These are phyloP conservation scores for Leucania comma DNA, from an alignment of 2,888 invertebrate species.

Conservation along the genomic window DNA sequence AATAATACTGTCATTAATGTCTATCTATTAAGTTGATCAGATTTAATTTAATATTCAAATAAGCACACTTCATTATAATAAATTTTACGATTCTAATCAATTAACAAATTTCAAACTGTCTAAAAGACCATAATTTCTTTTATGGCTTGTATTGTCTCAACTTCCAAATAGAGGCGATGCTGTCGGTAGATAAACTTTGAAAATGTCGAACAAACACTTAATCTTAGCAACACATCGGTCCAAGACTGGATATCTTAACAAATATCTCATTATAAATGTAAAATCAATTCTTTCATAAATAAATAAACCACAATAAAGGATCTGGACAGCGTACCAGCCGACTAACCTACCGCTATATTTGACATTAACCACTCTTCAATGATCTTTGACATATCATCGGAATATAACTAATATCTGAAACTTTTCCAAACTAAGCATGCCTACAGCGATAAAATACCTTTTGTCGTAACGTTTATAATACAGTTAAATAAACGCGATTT, in stretches of 20 bases:
- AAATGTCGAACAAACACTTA: slow-evolving; percentile 32
- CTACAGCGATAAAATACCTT: slow-evolving; percentile 57
- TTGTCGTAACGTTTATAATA: slow-evolving; percentile 70
- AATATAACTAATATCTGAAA: slow-evolving; percentile 53
- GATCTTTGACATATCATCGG: slow-evolving; percentile 33
- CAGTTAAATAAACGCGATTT: slow-evolving; percentile 73
- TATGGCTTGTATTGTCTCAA: slow-evolving; percentile 53
- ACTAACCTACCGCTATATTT: slow-evolving; percentile 19
- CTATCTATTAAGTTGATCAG: slow-evolving; percentile 17
- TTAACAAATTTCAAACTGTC: slow-evolving; percentile 44
- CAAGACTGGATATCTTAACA: slow-evolving; percentile 40
- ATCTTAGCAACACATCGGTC: slow-evolving; percentile 45
- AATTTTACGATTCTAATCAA: slow-evolving; percentile 42
- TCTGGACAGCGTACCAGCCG: slow-evolving; percentile 5
- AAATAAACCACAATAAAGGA: slow-evolving; percentile 39
- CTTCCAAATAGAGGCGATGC: slow-evolving; percentile 25
- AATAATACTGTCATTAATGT: slow-evolving; percentile 27
- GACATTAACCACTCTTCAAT: slow-evolving; percentile 4
- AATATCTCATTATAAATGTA: slow-evolving; percentile 51
- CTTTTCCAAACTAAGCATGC: slow-evolving; percentile 47
- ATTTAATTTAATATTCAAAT: slow-evolving; percentile 35
- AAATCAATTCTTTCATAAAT: slow-evolving; percentile 40
- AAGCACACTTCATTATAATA: slow-evolving; percentile 34
- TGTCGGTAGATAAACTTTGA: slow-evolving; percentile 54
- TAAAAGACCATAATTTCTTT: slow-evolving; percentile 42